These are phyloP conservation scores for Lepidurus arcticus DNA, from an alignment of 1,140 invertebrate species.

Conservation along the genomic window DNA sequence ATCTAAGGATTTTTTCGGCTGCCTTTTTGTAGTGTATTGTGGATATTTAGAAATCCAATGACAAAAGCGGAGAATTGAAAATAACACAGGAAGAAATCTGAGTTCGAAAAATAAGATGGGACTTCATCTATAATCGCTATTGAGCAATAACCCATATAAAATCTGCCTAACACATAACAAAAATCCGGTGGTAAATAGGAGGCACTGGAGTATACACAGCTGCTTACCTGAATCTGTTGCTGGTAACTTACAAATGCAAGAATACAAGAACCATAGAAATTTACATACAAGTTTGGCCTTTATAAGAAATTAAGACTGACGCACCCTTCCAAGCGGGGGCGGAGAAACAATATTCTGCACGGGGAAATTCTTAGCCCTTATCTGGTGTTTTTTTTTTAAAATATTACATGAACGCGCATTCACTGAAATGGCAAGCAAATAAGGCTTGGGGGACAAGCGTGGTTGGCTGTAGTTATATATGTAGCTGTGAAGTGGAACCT, in stretches of 20 bases:
- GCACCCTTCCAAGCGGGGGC: neutral
- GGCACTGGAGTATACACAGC: conserved; percentile 20
- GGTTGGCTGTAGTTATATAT: neutral
- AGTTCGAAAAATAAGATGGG: conserved; percentile 12
- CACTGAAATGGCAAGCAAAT: neutral
- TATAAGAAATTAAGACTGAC: neutral
- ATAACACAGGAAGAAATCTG: conserved; percentile 10
- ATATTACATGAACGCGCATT: neutral
- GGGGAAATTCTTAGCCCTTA: neutral
- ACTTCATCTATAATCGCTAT: conserved; percentile 15
- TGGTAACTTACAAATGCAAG: conserved; percentile 15
- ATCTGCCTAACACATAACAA: conserved; percentile 13
- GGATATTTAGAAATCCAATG: conserved; percentile 7
- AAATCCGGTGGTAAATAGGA: conserved; percentile 12
- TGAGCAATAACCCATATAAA: conserved; percentile 19
- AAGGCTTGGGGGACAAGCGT: neutral
- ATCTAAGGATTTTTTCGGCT: too few relatives aligned
- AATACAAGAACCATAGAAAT: neutral
- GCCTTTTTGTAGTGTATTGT: neutral
- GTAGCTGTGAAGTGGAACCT: conserved; percentile 21
- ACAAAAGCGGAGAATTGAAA: conserved; percentile 10
- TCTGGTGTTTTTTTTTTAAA: neutral
- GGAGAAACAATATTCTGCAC: neutral
- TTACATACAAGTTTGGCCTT: conserved; percentile 17
- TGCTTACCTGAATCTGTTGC: conserved; percentile 3